Evolutionary conservation across 2,888 invertebrate species (phyloP).

Genomic region (Oligia latruncula): DNA sequence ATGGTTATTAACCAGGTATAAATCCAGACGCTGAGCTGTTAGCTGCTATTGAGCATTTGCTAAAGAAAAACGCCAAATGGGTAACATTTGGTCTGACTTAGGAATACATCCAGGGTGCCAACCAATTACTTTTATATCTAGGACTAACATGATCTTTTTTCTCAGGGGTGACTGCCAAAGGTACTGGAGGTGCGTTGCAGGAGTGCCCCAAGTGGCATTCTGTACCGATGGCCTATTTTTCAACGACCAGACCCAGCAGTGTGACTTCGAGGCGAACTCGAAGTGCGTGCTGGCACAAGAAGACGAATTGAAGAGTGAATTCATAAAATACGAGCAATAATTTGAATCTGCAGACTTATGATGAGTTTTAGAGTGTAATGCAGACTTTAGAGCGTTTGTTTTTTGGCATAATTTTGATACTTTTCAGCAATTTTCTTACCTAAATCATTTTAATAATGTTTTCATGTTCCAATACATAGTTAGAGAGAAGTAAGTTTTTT

Average conservation of each 20-base stretch:
- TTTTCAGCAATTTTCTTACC: background rate
- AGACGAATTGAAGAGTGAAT: constrained; percentile 82
- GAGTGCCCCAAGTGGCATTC: constrained; percentile 74
- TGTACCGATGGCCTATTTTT: constrained; percentile 86
- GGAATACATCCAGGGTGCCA: no score
- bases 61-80: no score
- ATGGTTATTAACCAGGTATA: no score
- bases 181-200: constrained; percentile 82
- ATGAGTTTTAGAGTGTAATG: constrained; percentile 24
- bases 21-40: no score
- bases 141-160: background rate
- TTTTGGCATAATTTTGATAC: background rate
- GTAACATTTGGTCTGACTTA: no score
- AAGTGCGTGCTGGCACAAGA: constrained; percentile 73
- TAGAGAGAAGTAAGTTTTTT: background rate
- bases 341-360: constrained; percentile 28
- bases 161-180: constrained; percentile 85
- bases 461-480: background rate
- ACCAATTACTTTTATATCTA: no score
- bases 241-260: constrained; percentile 81
- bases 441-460: background rate
- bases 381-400: constrained; percentile 9
- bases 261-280: constrained; percentile 85
- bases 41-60: no score
- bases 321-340: constrained; percentile 77